phyloP scores from a whole-genome alignment of 2,888 invertebrate species.

The Hylaea fasciaria region DNA sequence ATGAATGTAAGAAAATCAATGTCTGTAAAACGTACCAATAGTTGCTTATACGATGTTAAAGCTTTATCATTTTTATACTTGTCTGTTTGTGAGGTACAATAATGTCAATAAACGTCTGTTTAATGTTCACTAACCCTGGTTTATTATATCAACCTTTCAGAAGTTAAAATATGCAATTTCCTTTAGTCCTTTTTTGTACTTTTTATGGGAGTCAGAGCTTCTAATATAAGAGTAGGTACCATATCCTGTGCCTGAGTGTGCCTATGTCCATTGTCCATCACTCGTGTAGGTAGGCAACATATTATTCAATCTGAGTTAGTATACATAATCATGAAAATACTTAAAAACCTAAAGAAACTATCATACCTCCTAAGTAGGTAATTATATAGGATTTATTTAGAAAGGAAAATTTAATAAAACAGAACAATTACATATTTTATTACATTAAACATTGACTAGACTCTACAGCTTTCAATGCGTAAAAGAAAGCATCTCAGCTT shows the following conservation, averaged over 20 bases:
- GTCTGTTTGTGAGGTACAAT: slow-evolving; percentile 23
- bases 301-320: too few relatives aligned
- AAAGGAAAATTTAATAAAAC: slow-evolving; percentile 8
- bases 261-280: too few relatives aligned
- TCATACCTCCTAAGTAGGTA: too few relatives aligned
- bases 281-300: too few relatives aligned
- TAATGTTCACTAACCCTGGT: not conserved
- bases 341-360: too few relatives aligned
- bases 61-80: slow-evolving; percentile 24
- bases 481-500: slow-evolving; percentile 26
- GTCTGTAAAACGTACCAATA: slow-evolving; percentile 10
- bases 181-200: too few relatives aligned
- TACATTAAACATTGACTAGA: slow-evolving; percentile 20
- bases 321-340: too few relatives aligned
- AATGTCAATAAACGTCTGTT: not conserved
- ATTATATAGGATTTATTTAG: not conserved
- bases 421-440: slow-evolving; percentile 12
- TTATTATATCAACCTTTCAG: not conserved
- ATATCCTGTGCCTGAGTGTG: too few relatives aligned
- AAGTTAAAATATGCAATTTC: not conserved
- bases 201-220: too few relatives aligned
- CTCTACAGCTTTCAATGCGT: slow-evolving; percentile 23
- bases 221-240: too few relatives aligned
- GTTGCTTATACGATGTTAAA: slow-evolving; percentile 6
- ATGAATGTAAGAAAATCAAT: not conserved